Evolutionary conservation across 2,113 vertebrate genomes (phyloP).

Genomic region (Benitochromis conjunctus): DNA sequence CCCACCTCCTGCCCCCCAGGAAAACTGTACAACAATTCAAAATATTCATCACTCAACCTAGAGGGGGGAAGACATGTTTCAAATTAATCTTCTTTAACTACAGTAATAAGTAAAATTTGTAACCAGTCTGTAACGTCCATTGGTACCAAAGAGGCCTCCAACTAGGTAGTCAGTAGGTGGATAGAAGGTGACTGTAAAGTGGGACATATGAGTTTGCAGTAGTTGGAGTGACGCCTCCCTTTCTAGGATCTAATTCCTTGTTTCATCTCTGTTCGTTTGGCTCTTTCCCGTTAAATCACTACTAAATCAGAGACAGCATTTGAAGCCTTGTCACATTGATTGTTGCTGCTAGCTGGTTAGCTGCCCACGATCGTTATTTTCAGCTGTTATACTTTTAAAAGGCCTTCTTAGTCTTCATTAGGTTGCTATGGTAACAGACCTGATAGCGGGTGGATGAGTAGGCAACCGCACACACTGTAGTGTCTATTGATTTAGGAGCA

Average conservation of each 20-base stretch:
- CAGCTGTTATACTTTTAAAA: constrained; percentile 44
- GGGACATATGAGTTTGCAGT: background rate
- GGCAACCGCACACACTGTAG: constrained; percentile 11
- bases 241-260: background rate
- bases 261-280: background rate
- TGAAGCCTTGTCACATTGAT: background rate
- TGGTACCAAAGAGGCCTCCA: background rate
- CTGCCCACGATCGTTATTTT: constrained; percentile 39
- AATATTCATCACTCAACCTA: background rate
- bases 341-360: constrained; percentile 2
- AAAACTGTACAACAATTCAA: background rate
- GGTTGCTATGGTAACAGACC: constrained; percentile 79
- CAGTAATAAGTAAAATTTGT: background rate
- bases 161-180: constrained; percentile 9
- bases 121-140: background rate
- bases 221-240: constrained; percentile 9
- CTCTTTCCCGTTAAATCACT: background rate
- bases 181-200: background rate
- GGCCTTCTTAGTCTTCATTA: constrained; percentile 34
- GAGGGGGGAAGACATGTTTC: background rate
- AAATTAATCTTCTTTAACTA: background rate
- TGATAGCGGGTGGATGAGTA: constrained; percentile 12
- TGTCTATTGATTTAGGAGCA: constrained; percentile 38
- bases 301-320: background rate
- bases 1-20: constrained; percentile 1